phyloP scores from a whole-genome alignment of 1,140 invertebrate genomes.

The Chironomus tepperi region DNA sequence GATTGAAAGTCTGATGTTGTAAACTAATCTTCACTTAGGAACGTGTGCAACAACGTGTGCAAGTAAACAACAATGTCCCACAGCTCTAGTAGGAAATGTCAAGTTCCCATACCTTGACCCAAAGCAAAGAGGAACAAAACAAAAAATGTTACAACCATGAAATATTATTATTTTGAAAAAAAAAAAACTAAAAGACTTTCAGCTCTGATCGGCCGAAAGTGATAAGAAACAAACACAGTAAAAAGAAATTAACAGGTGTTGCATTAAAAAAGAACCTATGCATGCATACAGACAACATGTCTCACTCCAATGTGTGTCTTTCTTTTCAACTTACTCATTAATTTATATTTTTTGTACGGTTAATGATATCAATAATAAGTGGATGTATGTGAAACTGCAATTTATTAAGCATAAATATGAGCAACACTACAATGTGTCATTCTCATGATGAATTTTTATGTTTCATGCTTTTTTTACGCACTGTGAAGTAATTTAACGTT shows the following conservation, averaged over 20 bases:
- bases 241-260: constrained; percentile 19
- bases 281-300: too few species aligned
- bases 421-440: background rate
- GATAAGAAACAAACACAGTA: constrained; percentile 10
- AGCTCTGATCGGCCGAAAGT: background rate
- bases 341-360: too few species aligned
- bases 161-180: background rate
- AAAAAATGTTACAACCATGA: constrained; percentile 13
- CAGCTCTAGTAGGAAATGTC: too few species aligned
- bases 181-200: too few species aligned
- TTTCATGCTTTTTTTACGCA: background rate
- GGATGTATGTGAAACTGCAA: too few species aligned
- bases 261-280: background rate
- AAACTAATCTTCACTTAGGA: background rate
- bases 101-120: background rate
- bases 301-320: too few species aligned
- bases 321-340: too few species aligned
- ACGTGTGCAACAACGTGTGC: too few species aligned
- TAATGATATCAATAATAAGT: too few species aligned
- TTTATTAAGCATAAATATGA: background rate
- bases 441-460: background rate
- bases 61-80: too few species aligned
- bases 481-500: background rate
- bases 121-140: too few species aligned
- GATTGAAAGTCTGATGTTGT: background rate